Percentiles rank a stretch among this genome's conserved stretches.
Evolutionary conservation across 2,797 vertebrate species (phyloP).

Genomic region (Pempheris klunzingeri): DNA sequence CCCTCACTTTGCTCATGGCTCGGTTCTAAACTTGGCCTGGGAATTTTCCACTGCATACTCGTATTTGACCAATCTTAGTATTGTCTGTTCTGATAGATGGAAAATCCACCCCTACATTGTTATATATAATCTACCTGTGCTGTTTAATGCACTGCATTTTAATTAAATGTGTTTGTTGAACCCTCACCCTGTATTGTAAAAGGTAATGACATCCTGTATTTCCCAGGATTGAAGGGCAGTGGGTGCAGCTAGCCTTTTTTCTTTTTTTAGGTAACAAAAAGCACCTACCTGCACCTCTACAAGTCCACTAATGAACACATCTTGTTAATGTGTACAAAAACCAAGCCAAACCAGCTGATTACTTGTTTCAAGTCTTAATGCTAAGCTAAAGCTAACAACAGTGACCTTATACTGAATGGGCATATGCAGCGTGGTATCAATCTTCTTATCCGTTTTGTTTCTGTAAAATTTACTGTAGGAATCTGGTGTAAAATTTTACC

Average conservation of each 20-base stretch:
- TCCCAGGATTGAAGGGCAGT: no score
- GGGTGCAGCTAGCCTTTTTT: neutral
- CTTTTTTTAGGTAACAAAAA: neutral
- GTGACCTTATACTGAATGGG: no score
- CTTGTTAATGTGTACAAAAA: neutral
- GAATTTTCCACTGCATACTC: slow-evolving; percentile 69
- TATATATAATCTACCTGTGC: slow-evolving; percentile 3
- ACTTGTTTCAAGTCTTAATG: neutral
- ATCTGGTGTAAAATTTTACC: neutral
- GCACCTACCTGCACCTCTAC: neutral
- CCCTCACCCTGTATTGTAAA: neutral
- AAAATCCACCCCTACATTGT: slow-evolving; percentile 1
- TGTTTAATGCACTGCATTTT: neutral
- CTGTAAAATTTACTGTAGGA: no score
- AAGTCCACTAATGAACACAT: neutral
- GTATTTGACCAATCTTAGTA: slow-evolving; percentile 10
- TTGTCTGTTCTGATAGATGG: slow-evolving; percentile 13
- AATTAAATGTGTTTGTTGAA: neutral
- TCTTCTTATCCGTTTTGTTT: no score
- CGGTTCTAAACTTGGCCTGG: slow-evolving; percentile 65
- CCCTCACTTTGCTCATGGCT: slow-evolving; percentile 48
- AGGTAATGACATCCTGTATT: no score
- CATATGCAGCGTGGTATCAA: no score
- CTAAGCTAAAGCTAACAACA: slow-evolving; percentile 15
- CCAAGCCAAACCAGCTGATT: no score